phyloP scores from a whole-genome alignment of 2,113 vertebrate genomes.

The Thamnophis sirtalis region DNA sequence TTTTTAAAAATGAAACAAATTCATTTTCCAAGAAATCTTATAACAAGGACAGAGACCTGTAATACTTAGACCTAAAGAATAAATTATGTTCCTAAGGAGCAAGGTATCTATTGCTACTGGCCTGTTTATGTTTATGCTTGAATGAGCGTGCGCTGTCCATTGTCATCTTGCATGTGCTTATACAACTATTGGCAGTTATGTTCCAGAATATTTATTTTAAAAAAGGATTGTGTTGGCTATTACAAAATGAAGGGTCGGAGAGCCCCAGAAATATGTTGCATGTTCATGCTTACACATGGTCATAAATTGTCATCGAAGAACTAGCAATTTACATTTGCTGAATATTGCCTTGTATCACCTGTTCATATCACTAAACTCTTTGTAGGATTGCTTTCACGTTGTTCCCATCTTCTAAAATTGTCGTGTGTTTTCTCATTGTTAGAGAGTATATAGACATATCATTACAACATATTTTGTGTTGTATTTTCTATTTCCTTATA shows the following conservation, averaged over 20 bases:
- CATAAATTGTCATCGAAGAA: neutral
- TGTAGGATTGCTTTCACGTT: neutral
- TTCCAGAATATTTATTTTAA: neutral
- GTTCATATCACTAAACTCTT: neutral
- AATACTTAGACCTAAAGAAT: neutral
- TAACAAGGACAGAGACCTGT: neutral
- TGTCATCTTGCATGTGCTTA: neutral
- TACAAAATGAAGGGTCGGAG: fast-evolving
- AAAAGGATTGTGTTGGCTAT: neutral
- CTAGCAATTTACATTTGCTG: neutral
- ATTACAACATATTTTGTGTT: neutral
- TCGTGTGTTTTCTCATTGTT: neutral
- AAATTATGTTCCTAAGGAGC: neutral
- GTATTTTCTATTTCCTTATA: neutral
- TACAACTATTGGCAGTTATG: neutral
- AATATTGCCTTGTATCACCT: neutral
- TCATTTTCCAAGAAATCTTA: neutral
- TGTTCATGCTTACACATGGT: neutral
- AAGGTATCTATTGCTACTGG: neutral
- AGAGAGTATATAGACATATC: neutral
- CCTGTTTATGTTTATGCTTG: neutral
- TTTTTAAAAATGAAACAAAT: neutral
- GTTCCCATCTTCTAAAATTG: neutral
- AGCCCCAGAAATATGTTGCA: fast-evolving
- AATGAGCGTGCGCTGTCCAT: neutral